Evolutionary conservation across 2,888 invertebrate genomes (phyloP), one percentile per base, ranked within the genome.

Genomic region (Caenorhabditis sp.): DNA sequence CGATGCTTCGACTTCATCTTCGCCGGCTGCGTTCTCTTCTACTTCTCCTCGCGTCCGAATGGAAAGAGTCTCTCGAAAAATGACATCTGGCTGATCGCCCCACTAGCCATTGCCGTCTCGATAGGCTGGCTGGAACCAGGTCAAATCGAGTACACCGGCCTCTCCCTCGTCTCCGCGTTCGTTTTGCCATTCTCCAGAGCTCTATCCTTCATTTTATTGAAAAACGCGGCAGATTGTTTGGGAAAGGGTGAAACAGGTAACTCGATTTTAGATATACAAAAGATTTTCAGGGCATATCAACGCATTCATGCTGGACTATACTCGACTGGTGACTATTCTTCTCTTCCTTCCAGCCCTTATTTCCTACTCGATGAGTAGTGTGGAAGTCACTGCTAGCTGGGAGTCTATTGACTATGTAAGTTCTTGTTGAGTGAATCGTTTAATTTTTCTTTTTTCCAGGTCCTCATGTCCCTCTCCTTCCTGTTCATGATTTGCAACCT

Each of bases 391-490:
- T 38, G 91, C 91, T 3, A 88, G 89, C 47, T 91, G 91, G 91
- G 91, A 91, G 61, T 89, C 88, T 44, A 91, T 91, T 44, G 91
- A 92, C 73, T 89, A 90, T 79, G 91, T 92, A 59, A 84, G 89
- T 19, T 26, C n/a, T n/a, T n/a, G n/a, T n/a, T n/a, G n/a, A n/a
- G 14, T 14, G 35, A 41, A 16, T 16, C 28, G 4, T 35, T 24
- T 54, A 28, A 61, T 16, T 14, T 59, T 22, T 7, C 12, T 2
- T 12, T 31, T 51, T 82, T 87, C 35, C 74, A 91, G 91, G 85
- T 88, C 5, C 73, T 91, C 19, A 90, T 91, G 85, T 69, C 80
- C 22, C 82, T 91, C 49, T 89, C 89, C 28, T 80, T 89, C 64
- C 56, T 91, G 8, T 91, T 90, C 83, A 91, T 91, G 91, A 77